phyloP scores from a whole-genome alignment of 2,888 invertebrate genomes.

The Sphaeridia pumilis region DNA sequence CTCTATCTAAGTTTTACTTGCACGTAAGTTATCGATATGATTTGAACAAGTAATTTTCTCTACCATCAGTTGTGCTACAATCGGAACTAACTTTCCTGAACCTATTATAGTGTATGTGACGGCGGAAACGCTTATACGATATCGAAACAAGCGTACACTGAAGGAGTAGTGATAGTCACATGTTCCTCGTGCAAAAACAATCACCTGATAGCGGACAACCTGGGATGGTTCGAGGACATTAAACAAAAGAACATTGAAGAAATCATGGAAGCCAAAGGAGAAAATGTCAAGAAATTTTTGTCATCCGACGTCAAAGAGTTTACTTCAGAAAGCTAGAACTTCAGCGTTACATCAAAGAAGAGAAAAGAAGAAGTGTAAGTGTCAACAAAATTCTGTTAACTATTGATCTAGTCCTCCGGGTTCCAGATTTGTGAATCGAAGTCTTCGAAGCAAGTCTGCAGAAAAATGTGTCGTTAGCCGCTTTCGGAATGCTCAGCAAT shows the following conservation, averaged over 20 bases:
- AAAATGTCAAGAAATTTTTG: conserved; percentile 48
- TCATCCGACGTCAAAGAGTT: conserved; percentile 23
- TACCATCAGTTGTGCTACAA: neutral
- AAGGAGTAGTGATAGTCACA: conserved; percentile 82
- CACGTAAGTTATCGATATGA: conserved; percentile 21
- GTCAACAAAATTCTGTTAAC: neutral
- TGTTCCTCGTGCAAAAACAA: conserved; percentile 78
- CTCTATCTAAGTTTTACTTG: conserved; percentile 26
- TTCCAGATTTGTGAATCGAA: conserved; percentile 5
- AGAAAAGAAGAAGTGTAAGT: neutral
- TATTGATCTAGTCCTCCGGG: neutral
- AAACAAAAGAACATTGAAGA: conserved; percentile 76
- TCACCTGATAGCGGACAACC: conserved; percentile 91
- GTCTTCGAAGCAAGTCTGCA: conserved; percentile 2
- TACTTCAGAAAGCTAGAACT: neutral
- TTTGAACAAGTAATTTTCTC: neutral
- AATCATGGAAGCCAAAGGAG: conserved; percentile 75
- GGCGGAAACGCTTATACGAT: conserved; percentile 58
- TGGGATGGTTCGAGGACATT: conserved; percentile 83
- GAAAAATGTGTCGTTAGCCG: neutral
- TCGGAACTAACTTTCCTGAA: neutral
- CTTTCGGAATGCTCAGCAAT: neutral
- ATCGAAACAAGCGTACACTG: conserved; percentile 69
- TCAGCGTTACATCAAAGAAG: neutral
- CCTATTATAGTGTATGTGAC: conserved; percentile 23